Conservation (phyloP, 2,113 vertebrate genomes). For the Pandion haliaetus region DNA sequence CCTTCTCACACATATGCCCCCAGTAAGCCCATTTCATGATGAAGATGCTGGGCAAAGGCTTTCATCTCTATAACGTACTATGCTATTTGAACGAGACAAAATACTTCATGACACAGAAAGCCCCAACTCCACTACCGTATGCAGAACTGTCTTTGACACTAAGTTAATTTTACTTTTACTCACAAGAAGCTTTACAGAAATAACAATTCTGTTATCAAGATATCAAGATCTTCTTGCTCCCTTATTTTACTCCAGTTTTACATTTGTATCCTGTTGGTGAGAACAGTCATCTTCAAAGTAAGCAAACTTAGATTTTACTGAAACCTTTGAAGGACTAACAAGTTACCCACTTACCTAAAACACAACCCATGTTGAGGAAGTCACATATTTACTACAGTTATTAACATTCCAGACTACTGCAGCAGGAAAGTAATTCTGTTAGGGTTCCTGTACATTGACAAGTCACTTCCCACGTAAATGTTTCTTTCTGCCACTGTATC, state of each 20-base stretch:
- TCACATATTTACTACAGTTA: not conserved
- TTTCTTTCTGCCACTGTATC: not conserved
- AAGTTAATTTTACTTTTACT: not conserved
- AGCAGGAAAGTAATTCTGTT: not conserved
- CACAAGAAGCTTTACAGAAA: not conserved
- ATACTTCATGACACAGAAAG: not conserved
- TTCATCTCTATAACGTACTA: not conserved
- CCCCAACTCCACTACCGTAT: not conserved
- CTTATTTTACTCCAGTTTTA: not conserved
- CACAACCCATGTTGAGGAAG: not conserved
- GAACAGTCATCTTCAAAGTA: not conserved
- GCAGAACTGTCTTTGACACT: not conserved
- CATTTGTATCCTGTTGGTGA: not conserved
- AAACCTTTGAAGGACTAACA: not conserved
- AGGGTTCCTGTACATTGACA: not conserved
- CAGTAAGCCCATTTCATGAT: not conserved
- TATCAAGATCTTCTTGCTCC: not conserved
- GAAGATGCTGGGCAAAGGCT: not conserved
- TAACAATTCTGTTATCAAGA: not conserved
- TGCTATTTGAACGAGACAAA: not conserved
- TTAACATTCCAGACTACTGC: not conserved
- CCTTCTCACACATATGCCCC: not conserved
- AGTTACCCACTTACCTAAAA: not conserved
- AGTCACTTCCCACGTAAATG: not conserved
- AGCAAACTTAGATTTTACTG: accelerated